Conservation (phyloP, 1,140 invertebrate species). For the Cephus cinctus region DNA sequence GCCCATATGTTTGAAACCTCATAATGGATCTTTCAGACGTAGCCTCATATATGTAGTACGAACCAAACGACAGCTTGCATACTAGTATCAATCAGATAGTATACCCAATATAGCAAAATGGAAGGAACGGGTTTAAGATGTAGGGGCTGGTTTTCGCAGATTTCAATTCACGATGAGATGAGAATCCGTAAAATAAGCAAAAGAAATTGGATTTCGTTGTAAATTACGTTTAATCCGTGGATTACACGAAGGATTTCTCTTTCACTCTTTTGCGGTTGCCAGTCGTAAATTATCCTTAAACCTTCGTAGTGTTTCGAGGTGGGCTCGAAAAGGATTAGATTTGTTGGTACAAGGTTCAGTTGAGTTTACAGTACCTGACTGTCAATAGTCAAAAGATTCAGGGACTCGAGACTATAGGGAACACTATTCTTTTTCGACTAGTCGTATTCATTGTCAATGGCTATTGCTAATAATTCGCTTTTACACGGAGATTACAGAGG, state of each 20-base stretch:
- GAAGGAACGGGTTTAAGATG: too few species aligned
- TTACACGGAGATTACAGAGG: slow-evolving; percentile 29
- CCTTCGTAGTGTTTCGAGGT: too few species aligned
- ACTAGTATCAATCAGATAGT: too few species aligned
- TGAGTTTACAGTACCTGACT: too few species aligned
- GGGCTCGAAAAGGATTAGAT: too few species aligned
- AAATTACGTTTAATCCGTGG: slow-evolving; percentile 28
- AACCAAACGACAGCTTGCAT: too few species aligned
- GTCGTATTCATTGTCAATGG: slow-evolving; percentile 14
- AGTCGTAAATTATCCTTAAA: slow-evolving; percentile 22
- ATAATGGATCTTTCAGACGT: too few species aligned
- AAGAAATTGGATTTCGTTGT: slow-evolving; percentile 32
- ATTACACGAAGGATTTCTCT: too few species aligned
- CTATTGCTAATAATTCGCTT: slow-evolving; percentile 23
- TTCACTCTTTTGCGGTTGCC: slow-evolving; percentile 7
- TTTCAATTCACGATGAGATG: neutral
- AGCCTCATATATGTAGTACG: too few species aligned
- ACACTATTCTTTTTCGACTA: neutral
- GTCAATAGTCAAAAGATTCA: neutral
- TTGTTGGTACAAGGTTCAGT: too few species aligned
- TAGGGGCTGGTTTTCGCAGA: too few species aligned
- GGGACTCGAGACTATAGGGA: slow-evolving; percentile 9
- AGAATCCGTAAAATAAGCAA: slow-evolving; percentile 18
- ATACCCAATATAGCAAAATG: too few species aligned
- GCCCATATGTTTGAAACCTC: slow-evolving; percentile 13